phyloP scores from a whole-genome alignment of 1,140 invertebrate species.

The Yoshiicerus persimilis region DNA sequence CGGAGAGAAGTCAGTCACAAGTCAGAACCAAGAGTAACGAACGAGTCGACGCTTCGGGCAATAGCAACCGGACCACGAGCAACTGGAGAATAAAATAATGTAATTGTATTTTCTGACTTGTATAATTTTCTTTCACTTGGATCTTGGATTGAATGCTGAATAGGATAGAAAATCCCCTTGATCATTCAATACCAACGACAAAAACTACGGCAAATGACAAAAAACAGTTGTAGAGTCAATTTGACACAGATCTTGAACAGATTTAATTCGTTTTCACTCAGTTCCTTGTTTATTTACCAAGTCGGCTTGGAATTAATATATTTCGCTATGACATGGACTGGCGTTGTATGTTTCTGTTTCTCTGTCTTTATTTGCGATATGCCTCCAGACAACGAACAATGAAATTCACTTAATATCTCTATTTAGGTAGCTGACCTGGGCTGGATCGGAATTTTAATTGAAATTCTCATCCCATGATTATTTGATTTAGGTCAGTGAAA shows the following conservation, averaged over 20 bases:
- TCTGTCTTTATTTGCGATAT: background rate
- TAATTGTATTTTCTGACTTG: background rate
- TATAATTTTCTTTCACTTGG: background rate
- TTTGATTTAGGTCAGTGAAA: background rate
- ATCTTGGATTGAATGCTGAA: no score
- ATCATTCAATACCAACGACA: background rate
- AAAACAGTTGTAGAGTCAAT: no score
- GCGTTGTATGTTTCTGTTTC: background rate
- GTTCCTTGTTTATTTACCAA: background rate
- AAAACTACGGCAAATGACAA: background rate
- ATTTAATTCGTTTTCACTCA: background rate
- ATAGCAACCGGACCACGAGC: background rate
- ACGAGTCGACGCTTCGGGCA: background rate
- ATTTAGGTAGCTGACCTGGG: background rate
- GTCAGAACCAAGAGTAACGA: background rate
- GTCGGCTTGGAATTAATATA: background rate
- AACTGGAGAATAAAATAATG: background rate
- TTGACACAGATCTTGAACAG: background rate
- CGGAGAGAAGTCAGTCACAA: background rate
- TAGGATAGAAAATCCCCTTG: background rate
- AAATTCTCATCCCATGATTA: background rate
- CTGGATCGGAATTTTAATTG: background rate
- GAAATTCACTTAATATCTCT: background rate
- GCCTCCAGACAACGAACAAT: background rate
- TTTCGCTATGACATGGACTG: no score